phyloP scores from a whole-genome alignment of 2,113 vertebrate species.

The Pterocles burchelli region DNA sequence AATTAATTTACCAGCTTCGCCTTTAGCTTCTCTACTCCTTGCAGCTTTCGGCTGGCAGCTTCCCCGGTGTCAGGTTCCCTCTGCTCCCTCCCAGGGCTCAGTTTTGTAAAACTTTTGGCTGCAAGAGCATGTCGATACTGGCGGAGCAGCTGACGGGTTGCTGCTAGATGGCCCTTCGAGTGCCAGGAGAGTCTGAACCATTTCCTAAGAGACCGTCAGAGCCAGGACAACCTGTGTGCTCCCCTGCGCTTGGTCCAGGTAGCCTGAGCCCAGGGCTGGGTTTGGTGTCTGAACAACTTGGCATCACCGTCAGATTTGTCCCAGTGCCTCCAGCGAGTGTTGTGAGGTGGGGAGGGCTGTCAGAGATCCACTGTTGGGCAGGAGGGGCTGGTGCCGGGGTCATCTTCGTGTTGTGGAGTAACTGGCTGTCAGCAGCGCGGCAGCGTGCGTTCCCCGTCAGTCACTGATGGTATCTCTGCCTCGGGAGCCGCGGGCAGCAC shows the following conservation, averaged over 20 bases:
- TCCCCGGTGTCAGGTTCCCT: background rate
- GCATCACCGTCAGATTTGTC: background rate
- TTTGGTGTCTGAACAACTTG: background rate
- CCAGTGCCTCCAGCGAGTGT: background rate
- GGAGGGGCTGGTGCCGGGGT: background rate
- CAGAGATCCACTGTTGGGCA: background rate
- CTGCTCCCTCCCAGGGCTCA: background rate
- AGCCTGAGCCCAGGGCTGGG: background rate
- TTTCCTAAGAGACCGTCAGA: background rate
- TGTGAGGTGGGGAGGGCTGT: fast-evolving
- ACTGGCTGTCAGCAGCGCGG: background rate
- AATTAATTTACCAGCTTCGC: constrained; percentile 15
- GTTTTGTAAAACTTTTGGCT: constrained; percentile 1
- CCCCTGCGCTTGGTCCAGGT: background rate
- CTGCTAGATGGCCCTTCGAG: background rate
- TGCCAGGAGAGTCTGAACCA: background rate
- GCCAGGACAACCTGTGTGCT: background rate
- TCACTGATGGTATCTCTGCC: background rate
- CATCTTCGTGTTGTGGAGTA: too few species aligned
- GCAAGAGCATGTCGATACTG: background rate
- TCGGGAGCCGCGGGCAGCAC: fast-evolving
- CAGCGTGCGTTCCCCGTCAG: background rate
- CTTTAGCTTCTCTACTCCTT: constrained; percentile 7
- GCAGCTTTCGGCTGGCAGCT: background rate
- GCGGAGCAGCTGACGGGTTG: background rate